These are phyloP conservation scores for Cygnus buccinator DNA, from an alignment of 2,113 vertebrate species.

Conservation along the genomic window DNA sequence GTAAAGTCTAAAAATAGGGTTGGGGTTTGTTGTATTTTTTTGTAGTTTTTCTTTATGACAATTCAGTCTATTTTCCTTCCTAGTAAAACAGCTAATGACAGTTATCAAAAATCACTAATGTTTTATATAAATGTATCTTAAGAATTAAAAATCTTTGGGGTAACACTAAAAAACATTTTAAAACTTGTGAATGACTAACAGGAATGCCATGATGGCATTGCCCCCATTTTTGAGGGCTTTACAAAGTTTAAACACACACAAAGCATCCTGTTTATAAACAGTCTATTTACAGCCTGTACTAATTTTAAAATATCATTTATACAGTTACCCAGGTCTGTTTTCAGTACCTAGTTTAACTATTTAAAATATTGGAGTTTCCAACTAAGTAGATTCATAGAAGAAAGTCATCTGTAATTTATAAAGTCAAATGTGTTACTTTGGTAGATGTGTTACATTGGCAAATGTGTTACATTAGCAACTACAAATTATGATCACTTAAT, in stretches of 20 bases:
- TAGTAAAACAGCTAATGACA: background rate
- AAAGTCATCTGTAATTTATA: background rate
- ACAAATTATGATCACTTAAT: background rate
- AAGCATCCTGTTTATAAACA: constrained; percentile 42
- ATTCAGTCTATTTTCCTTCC: background rate
- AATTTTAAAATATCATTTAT: constrained; percentile 44
- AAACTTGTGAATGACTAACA: background rate
- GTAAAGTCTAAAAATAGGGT: too few relatives aligned
- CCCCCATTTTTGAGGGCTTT: background rate
- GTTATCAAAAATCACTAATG: background rate
- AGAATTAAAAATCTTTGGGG: background rate
- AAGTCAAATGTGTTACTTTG: background rate
- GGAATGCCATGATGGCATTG: background rate
- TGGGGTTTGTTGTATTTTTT: background rate
- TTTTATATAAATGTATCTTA: background rate
- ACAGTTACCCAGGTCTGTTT: background rate
- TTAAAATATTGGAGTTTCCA: constrained; percentile 1
- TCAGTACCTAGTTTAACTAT: background rate
- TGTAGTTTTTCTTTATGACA: background rate
- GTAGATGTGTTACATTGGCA: background rate
- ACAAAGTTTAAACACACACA: background rate
- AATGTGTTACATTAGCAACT: background rate
- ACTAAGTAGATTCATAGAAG: background rate
- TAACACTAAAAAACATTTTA: background rate
- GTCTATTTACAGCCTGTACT: constrained; percentile 3